These are phyloP conservation scores for Pachypeltis micranthus DNA, from an alignment of 1,140 invertebrate genomes.

Conservation along the genomic window DNA sequence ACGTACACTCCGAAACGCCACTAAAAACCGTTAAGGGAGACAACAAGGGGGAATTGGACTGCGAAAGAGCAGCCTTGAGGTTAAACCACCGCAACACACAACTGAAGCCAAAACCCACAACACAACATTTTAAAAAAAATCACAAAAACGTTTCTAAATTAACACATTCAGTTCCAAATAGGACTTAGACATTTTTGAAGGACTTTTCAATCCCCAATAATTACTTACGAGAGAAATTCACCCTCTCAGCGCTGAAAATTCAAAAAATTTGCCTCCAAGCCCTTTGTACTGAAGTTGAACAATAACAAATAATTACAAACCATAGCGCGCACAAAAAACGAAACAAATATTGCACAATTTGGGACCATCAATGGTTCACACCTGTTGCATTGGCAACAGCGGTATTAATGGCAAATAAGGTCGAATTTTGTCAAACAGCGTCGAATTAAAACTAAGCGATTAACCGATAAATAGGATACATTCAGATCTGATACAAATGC, in stretches of 20 bases:
- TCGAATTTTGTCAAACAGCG: too few species aligned
- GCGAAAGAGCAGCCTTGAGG: too few species aligned
- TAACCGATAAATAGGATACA: too few species aligned
- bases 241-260: background rate
- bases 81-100: too few species aligned
- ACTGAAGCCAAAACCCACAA: too few species aligned
- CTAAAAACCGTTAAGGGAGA: too few species aligned
- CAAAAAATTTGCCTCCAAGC: slow-evolving; percentile 1
- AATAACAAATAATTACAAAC: background rate
- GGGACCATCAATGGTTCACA: slow-evolving; percentile 7
- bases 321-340: background rate
- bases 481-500: too few species aligned
- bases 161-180: background rate
- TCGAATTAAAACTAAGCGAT: too few species aligned
- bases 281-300: background rate
- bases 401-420: slow-evolving; percentile 1
- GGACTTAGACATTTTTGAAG: background rate
- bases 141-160: too few species aligned
- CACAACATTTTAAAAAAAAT: too few species aligned
- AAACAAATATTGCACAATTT: background rate
- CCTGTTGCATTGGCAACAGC: slow-evolving; percentile 5
- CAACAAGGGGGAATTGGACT: too few species aligned
- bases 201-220: background rate
- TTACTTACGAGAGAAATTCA: background rate
- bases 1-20: too few species aligned